Conservation (phyloP, 2,888 invertebrate species). For the Tetranychus piercei region DNA sequence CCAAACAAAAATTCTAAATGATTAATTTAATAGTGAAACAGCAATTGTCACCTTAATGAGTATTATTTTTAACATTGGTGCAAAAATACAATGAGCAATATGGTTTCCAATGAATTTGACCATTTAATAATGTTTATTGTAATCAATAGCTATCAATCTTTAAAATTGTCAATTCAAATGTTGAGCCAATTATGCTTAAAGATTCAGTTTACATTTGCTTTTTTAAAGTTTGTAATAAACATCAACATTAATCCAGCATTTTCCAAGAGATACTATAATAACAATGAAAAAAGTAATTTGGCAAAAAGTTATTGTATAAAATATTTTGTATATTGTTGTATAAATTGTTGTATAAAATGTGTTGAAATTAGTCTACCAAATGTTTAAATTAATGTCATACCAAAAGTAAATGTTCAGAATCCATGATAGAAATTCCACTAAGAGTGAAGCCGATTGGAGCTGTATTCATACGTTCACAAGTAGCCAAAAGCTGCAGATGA, state of each 20-base stretch:
- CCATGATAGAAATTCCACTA: not conserved
- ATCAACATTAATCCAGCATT: not conserved
- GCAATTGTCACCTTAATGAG: too few relatives aligned
- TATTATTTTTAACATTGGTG: too few relatives aligned
- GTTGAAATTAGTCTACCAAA: too few relatives aligned
- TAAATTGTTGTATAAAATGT: not conserved
- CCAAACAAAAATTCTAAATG: too few relatives aligned
- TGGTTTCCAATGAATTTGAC: too few relatives aligned
- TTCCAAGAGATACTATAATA: not conserved
- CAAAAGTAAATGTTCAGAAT: not conserved
- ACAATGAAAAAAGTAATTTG: not conserved
- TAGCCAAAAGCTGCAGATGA: not conserved
- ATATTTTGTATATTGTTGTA: too few relatives aligned
- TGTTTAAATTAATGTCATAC: not conserved
- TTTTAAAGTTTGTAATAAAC: not conserved
- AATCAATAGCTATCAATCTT: too few relatives aligned
- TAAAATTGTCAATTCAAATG: too few relatives aligned
- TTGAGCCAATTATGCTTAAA: too few relatives aligned
- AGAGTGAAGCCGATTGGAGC: not conserved
- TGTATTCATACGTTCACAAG: not conserved
- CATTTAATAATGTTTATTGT: too few relatives aligned
- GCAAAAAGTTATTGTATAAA: not conserved
- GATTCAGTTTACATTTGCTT: not conserved
- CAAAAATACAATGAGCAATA: too few relatives aligned
- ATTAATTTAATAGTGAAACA: too few relatives aligned